Base-by-base conservation (phyloP, 2,797 vertebrate genomes). In the Cheirogaleus major region DNA sequence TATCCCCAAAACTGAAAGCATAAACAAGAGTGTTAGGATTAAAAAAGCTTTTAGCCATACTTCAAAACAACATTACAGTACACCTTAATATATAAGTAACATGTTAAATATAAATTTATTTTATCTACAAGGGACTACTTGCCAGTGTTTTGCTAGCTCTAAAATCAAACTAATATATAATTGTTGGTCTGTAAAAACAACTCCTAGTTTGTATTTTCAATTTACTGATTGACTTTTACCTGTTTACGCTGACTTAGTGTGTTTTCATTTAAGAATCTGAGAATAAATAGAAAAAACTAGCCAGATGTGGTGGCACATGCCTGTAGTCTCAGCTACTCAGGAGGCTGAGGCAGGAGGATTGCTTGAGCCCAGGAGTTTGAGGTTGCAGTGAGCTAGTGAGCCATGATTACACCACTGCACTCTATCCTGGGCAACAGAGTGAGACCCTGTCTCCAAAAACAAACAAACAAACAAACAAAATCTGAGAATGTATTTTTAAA, bases 131-230 rank as follows among this genome's bases (percentile, higher is more conserved):
- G 72, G 61, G 35, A 87, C 48, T 55, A 61, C 6, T 22, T 23
- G 75, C 43, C 20, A 95, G 35, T 25, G 27, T 88, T 82, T 85
- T 61, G 22, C 27, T 23, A 73, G 59, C 41, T 84, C 67, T 96
- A 80, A 95, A 92, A 84, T 87, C 67, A 89, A 87, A 91, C 67
- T 57, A 86, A 57, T 81, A 86, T 45, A 9, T 70, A 87, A 83
- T 43, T 67, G 67, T 27, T 93, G 35, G 20, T 73, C 45, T 95
- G 48, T 75, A 72, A 88, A 95, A 89, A 79, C 30, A 90, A 67
- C 30, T 83, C 45, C 32, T 80, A 48, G 41, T 69, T 86, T 59
- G 86, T 48, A 84, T 57, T 93, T 96, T 89, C 43, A 88, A 90
- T 69, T 90, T 57, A 76, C 20, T 55, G 72, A 83, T 94, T 52